Percentiles rank a stretch among this genome's conserved stretches.
These are phyloP conservation scores for Heterochromis multidens DNA, from an alignment of 2,113 vertebrate species.

Conservation along the genomic window DNA sequence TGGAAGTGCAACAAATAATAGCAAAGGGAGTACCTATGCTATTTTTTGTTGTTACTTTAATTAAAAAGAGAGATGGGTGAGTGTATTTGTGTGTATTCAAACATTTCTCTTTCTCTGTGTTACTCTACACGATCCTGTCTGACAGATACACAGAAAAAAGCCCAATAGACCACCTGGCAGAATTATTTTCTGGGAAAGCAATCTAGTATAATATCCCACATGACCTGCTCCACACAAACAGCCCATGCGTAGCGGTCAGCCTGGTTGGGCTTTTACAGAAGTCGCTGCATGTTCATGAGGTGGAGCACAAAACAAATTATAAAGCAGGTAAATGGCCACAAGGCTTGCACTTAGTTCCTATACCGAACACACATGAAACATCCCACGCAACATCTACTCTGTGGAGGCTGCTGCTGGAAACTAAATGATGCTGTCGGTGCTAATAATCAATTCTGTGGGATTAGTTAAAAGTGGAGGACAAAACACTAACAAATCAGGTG, in stretches of 20 bases:
- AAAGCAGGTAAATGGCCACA: conserved; percentile 56
- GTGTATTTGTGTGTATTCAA: conserved; percentile 56
- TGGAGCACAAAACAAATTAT: conserved; percentile 70
- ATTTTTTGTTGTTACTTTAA: conserved; percentile 63
- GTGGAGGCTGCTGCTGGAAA: conserved; percentile 32
- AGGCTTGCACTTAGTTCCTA: conserved; percentile 9
- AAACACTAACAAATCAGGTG: conserved; percentile 69
- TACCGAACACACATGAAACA: conserved; percentile 12
- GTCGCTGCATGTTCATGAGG: conserved; percentile 63
- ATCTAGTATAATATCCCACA: conserved; percentile 78
- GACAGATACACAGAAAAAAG: conserved; percentile 56
- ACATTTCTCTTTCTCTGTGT: conserved; percentile 36
- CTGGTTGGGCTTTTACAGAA: conserved; percentile 60
- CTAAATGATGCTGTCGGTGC: conserved; percentile 51
- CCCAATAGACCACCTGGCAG: conserved; percentile 61
- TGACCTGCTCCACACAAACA: conserved; percentile 65
- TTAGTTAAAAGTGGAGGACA: conserved; percentile 71
- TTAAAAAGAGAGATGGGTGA: conserved; percentile 68
- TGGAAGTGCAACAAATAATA: background rate
- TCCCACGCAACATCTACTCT: conserved; percentile 27
- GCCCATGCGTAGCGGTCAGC: conserved; percentile 61
- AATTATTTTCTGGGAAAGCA: conserved; percentile 77
- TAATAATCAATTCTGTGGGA: conserved; percentile 69
- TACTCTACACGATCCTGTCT: conserved; percentile 48
- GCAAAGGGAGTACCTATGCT: background rate